Evolutionary conservation across 1,140 invertebrate species (phyloP).

Genomic region (Drosophila rhopaloa): DNA sequence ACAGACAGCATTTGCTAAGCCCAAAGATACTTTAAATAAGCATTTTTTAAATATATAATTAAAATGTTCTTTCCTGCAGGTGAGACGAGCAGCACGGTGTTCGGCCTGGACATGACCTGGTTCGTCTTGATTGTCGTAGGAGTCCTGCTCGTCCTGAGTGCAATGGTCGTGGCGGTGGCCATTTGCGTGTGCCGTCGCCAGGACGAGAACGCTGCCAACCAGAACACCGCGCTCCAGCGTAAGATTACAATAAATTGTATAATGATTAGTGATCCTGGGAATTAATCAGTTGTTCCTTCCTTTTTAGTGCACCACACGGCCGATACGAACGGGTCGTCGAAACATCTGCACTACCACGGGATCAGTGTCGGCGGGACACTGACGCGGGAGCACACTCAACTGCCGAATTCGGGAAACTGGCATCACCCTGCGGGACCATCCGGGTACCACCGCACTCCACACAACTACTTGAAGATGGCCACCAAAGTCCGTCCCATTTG

Average conservation of each 20-base stretch:
- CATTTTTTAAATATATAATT: too few species aligned
- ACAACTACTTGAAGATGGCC: constrained; percentile 85
- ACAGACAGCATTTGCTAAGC: too few species aligned
- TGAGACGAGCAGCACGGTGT: constrained; percentile 89
- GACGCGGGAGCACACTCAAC: constrained; percentile 84
- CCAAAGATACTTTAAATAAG: too few species aligned
- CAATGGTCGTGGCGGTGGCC: constrained; percentile 88
- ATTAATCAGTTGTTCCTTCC: background rate
- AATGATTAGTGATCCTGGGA: too few species aligned
- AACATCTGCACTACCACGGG: constrained; percentile 85
- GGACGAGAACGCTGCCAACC: constrained; percentile 86
- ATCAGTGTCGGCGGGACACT: constrained; percentile 82
- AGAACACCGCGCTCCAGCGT: constrained; percentile 82
- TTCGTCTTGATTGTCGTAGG: constrained; percentile 90
- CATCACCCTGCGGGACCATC: constrained; percentile 95
- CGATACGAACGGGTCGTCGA: constrained; percentile 91
- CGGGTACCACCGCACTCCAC: constrained; percentile 88
- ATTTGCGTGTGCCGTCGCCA: constrained; percentile 90
- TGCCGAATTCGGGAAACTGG: constrained; percentile 93
- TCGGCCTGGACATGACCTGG: constrained; percentile 91
- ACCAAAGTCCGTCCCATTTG: constrained; percentile 85
- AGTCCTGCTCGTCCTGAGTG: constrained; percentile 88
- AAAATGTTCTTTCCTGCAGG: too few species aligned
- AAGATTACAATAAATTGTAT: background rate
- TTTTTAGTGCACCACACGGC: constrained; percentile 91